Conservation (phyloP, 2,888 invertebrate species). For the Gibbula magus region DNA sequence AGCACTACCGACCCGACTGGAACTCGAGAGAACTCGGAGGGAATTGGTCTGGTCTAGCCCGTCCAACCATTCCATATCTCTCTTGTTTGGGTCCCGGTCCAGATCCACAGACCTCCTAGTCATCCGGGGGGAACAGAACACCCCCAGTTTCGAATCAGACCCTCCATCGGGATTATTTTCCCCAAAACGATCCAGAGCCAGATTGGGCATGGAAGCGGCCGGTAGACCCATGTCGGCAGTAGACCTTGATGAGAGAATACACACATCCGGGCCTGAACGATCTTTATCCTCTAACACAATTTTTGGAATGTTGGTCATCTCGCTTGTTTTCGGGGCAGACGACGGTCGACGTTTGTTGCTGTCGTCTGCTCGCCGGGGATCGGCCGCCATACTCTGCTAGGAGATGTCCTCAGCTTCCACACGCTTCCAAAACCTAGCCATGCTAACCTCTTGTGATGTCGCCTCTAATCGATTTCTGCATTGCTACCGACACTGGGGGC, state of each 20-base stretch:
- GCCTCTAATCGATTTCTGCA: neutral
- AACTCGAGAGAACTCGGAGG: constrained; percentile 42
- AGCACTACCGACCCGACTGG: constrained; percentile 60
- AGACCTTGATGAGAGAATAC: constrained; percentile 29
- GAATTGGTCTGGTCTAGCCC: constrained; percentile 36
- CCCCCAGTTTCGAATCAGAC: constrained; percentile 46
- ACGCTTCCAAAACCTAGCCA: neutral
- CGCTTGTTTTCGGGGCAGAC: constrained; percentile 36
- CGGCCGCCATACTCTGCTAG: constrained; percentile 19
- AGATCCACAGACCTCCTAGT: constrained; percentile 55
- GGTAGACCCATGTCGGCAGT: constrained; percentile 48
- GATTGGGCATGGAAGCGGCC: constrained; percentile 48
- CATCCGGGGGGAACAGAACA: constrained; percentile 66
- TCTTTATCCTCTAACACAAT: constrained; percentile 41
- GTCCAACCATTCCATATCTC: constrained; percentile 44
- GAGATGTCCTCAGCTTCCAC: too few species aligned
- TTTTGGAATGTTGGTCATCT: constrained; percentile 37
- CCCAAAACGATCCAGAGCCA: constrained; percentile 33
- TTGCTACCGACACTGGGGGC: neutral
- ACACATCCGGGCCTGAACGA: neutral
- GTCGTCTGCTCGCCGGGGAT: constrained; percentile 17
- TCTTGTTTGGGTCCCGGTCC: constrained; percentile 36
- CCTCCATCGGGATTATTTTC: constrained; percentile 25
- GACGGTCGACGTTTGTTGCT: constrained; percentile 26
- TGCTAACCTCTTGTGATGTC: neutral